Base-by-base conservation (phyloP, 64 coral and sea anemone genomes). In the Montipora efflorescens region DNA sequence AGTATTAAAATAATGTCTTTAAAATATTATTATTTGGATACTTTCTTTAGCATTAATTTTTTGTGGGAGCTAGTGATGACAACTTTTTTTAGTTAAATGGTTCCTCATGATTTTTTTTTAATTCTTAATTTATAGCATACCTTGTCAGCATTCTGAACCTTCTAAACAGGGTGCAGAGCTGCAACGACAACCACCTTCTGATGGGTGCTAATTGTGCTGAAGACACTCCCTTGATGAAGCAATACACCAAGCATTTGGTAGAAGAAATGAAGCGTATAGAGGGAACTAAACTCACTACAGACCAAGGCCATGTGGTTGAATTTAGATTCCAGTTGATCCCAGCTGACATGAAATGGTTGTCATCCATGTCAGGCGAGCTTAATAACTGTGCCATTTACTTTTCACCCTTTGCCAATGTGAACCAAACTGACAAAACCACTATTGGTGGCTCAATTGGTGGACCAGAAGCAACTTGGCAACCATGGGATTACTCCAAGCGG, bases 201-300 rank as follows among this genome's bases (percentile, higher is more conserved):
- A 69, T 94, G 73, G 92, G 84, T 21, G 92, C 92, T 47, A 89
- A 94, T 46, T 93, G 91, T 93, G 73, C 59, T 28, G 91, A 87
- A 52, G 91, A 93, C 79, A 12, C 15, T 59, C 82, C 83, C 50
- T 61, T 93, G 25, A 67, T 93, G 77, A 88, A 88, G 16, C 18
- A 55, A 12, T 93, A 88, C 72, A 57, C 76, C 45, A 80, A 88
- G 21, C 75, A 79, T 70, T 48, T 93, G 48, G 74, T 11, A 3
- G 21, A 51, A 79, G 82, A 93, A 78, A 87, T 79, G 55, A 73
- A 93, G 12, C 71, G 62, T 46, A 89, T 94, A 1, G 93, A 90
- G 49, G 67, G 87, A 57, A 51, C 15, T 16, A 77, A 28, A 11
- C 21, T 78, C 1, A 64, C 25, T 10, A 90, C 93, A 36, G 45